Evolutionary conservation across 2,888 invertebrate genomes (phyloP), one percentile per base, ranked within the genome.

Genomic region (Pycnomerus fuliginosus): DNA sequence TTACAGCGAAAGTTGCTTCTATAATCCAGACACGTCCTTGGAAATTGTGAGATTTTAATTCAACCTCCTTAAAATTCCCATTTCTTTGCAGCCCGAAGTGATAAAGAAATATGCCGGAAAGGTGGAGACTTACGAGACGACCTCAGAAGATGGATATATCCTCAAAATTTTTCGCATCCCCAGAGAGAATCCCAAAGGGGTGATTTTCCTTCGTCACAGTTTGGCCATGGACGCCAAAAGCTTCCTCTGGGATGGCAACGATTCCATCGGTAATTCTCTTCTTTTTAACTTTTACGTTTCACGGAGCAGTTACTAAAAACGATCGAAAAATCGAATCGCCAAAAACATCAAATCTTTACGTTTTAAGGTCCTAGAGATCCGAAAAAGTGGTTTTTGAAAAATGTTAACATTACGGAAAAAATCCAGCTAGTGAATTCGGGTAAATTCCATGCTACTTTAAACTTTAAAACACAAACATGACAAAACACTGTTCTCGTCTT

Each of bases 111-210:
- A 33, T 11, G 13, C 10, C 2, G 33, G 33, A 20, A 20, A 20
- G 2, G 3, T 2, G n/a, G 40, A 40, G 27, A 25, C 14, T 16
- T 16, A 40, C n/a, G 23, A 12, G 16, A 42, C 45, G 2, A 34
- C 25, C 2, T 48, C 48, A 4, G 44, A 51, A 32, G 51, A 51
- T 42, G 51, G 51, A 5, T 51, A 51, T 20, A 45, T 51, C 22
- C 32, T 51, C 1, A 33, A 39, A 11, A 16, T 52, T 10, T 42
- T 41, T 17, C 17, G 47, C 15, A 24, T 52, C 10, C 44, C 46
- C 1, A 15, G 22, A 17, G 20, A 27, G 13, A 17, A 46, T 2
- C 37, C 50, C 5, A 47, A 29, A 44, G 52, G 44, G 10, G 47
- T 50, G 1, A 17, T 52, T 15, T 7, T 52, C 2, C 24, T 52